A percentile compares a stretch with the other conserved stretches of the same genome.
phyloP scores from a whole-genome alignment of 2,113 vertebrate genomes.

The Miniopterus natalensis region DNA sequence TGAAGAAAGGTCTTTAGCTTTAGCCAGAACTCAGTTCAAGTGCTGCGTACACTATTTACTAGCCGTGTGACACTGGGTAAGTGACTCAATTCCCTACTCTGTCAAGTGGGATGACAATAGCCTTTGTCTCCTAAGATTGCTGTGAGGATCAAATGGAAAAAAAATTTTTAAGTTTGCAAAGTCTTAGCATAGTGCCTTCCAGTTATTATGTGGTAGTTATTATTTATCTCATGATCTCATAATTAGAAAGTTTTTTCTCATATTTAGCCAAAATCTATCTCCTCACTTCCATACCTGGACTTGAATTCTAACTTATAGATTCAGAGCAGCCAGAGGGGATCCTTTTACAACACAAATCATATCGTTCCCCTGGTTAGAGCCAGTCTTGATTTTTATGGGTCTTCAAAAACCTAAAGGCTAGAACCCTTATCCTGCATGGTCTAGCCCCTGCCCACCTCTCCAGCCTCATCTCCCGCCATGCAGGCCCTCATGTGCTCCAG shows the following conservation, averaged over 20 bases:
- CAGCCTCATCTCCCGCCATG: neutral
- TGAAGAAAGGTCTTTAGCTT: neutral
- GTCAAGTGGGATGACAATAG: neutral
- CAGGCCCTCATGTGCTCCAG: neutral
- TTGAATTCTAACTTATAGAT: neutral
- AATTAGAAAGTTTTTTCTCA: neutral
- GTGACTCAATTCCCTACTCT: neutral
- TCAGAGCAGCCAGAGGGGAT: neutral
- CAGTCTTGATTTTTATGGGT: neutral
- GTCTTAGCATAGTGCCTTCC: neutral
- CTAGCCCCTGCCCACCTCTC: neutral
- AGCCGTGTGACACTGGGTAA: neutral
- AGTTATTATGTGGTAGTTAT: neutral
- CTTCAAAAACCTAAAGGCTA: neutral
- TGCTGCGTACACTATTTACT: neutral
- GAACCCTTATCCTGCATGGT: neutral
- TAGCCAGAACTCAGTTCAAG: neutral
- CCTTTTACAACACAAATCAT: neutral
- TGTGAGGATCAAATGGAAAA: neutral
- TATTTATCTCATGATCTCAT: neutral
- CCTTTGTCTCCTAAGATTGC: neutral
- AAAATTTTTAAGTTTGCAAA: neutral
- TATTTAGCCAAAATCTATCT: slow-evolving; percentile 9
- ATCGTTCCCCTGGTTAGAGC: neutral
- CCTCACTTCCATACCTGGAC: neutral